Percentiles rank a stretch among this genome's conserved stretches.
Conservation (phyloP, 1,140 invertebrate genomes). For the Pogonomyrmex californicus region DNA sequence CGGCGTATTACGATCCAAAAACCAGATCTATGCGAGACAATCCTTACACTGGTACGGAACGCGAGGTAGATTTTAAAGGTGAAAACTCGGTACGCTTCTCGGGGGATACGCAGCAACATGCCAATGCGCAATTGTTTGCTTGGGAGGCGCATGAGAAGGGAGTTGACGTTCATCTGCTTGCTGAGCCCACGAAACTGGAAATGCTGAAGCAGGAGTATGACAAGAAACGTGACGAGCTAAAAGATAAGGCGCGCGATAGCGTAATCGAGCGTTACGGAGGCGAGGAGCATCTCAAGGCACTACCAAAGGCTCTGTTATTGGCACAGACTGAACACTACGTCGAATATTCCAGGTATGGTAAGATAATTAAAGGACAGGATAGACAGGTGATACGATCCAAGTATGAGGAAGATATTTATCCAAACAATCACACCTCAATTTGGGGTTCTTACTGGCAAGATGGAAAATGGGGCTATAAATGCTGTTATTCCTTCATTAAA, state of each 20-base stretch:
- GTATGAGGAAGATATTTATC: slow-evolving; percentile 98
- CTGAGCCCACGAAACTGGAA: slow-evolving; percentile 99
- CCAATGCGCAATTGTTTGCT: slow-evolving; percentile 97
- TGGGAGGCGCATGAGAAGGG: slow-evolving; percentile 98
- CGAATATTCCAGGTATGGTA: slow-evolving; percentile 98
- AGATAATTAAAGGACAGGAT: slow-evolving; percentile 94
- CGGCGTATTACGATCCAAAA: slow-evolving; percentile 99
- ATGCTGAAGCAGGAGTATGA: slow-evolving; percentile 96
- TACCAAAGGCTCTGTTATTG: slow-evolving; percentile 94
- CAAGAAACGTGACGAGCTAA: slow-evolving; percentile 95
- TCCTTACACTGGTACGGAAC: slow-evolving; percentile 92
- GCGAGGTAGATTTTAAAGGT: slow-evolving; percentile 96
- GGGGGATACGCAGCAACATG: slow-evolving; percentile 97
- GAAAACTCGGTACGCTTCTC: slow-evolving; percentile 98
- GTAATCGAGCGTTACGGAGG: slow-evolving; percentile 97
- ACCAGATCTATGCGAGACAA: slow-evolving; percentile 99
- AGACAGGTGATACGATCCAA: slow-evolving; percentile 94
- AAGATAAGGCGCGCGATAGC: slow-evolving; percentile 90
- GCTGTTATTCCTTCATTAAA: slow-evolving; percentile 98
- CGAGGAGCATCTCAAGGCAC: slow-evolving; percentile 95
- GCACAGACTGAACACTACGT: slow-evolving; percentile 99
- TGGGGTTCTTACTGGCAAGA: slow-evolving; percentile 98
- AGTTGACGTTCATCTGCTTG: slow-evolving; percentile 98
- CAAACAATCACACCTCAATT: slow-evolving; percentile 97
- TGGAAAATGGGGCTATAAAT: slow-evolving; percentile 98